Evolutionary conservation across 2,797 vertebrate genomes (phyloP), one percentile per base, ranked within the genome.

Genomic region (Rhadinocentrus ornatus): DNA sequence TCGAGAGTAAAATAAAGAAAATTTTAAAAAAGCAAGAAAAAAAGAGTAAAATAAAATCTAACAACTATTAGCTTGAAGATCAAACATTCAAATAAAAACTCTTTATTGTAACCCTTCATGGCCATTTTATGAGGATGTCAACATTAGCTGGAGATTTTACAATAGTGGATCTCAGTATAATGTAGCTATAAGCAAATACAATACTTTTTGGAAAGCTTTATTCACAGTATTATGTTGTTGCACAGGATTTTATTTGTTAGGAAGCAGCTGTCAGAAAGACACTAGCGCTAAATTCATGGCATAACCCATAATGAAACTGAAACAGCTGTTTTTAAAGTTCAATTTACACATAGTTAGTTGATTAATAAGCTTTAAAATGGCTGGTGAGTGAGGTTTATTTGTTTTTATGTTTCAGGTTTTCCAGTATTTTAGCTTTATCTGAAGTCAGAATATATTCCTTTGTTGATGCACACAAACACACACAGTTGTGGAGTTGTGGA

Each of bases 21-120:
- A 34, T 2, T 29, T 31, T 7, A 69, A 34, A 62, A 34, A 58
- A 18, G 10, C 3, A 6, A 3, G 0, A 16, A 41, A 18, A 41
- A 41, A 15, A 26, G 1, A 54, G 41, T 6, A 41, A 34, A 63
- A 31, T 31, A 31, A 31, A 31, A n/a, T n/a, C n/a, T 4, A 35
- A 58, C 16, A 37, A 12, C 26, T 52, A 64, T 64, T 65, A 54
- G 24, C 46, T 20, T 31, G 34, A 46, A 64, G 37, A 48, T 62
- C 27, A 62, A 69, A 54, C 37, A 56, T 54, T 63, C 10, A 57
- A 56, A 71, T 32, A 44, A 73, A 50, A 24, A 48, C 5, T 10
- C 9, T 57, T 31, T 15, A 53, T 24, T 53, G 24, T 53, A 53
- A 22, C 50, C 13, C 22, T 12, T 22, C 20, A 50, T 15, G 37